Percentiles rank a stretch among this genome's conserved stretches.
phyloP scores from a whole-genome alignment of 2,113 vertebrate genomes.

The Promerops cafer region DNA sequence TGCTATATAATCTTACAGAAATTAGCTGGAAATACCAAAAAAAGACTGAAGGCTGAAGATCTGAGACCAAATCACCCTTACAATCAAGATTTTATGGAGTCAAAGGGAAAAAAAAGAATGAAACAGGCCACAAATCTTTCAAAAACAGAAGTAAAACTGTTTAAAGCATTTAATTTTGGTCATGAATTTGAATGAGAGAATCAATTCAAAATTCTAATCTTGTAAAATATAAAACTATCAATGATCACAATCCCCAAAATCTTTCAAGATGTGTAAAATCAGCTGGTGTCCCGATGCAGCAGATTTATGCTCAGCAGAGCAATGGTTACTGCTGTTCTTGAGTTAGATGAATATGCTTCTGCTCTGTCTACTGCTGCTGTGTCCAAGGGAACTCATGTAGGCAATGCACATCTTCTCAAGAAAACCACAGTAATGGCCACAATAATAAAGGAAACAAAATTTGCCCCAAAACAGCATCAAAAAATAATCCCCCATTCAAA shows the following conservation, averaged over 20 bases:
- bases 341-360: not conserved
- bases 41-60: not conserved
- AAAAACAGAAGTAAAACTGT: not conserved
- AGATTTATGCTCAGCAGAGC: not conserved
- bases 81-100: not conserved
- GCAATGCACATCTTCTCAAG: not conserved
- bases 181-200: not conserved
- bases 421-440: not conserved
- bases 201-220: not conserved
- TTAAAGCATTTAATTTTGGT: not conserved
- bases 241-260: not conserved
- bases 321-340: not conserved
- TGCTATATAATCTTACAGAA: not conserved
- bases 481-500: not conserved
- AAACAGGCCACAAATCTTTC: not conserved
- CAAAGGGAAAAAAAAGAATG: not conserved
- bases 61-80: not conserved
- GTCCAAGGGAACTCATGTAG: not conserved
- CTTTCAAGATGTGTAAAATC: not conserved
- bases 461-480: not conserved
- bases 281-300: accelerated
- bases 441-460: not conserved
- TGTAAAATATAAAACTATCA: not conserved
- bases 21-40: not conserved
- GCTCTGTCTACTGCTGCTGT: not conserved